Percentiles rank a stretch among this genome's conserved stretches.
Evolutionary conservation across 2,888 invertebrate genomes (phyloP).

Genomic region (Diaprepes abbreviatus): DNA sequence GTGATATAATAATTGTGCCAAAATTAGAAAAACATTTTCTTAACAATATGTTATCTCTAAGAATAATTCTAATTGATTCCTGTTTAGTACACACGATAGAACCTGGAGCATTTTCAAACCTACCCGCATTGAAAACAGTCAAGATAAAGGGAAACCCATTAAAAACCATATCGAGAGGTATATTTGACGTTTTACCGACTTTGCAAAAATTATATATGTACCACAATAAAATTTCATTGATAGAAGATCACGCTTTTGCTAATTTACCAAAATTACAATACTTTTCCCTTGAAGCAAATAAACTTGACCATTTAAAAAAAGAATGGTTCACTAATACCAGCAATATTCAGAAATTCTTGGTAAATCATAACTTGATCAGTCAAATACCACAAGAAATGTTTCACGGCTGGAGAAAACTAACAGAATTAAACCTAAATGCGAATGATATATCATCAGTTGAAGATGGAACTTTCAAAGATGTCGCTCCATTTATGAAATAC

Average conservation of each 20-base stretch:
- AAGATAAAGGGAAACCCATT: not conserved
- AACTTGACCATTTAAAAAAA: not conserved
- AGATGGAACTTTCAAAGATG: conserved; percentile 1
- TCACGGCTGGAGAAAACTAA: conserved; percentile 7
- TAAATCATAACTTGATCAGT: not conserved
- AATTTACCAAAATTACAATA: conserved; percentile 16
- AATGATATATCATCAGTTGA: conserved; percentile 1
- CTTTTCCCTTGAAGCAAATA: conserved; percentile 3
- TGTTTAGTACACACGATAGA: not conserved
- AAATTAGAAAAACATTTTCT: conserved; percentile 5
- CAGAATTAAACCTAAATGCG: not conserved
- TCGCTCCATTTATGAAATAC: not conserved
- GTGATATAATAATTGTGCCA: not conserved
- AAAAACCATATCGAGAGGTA: not conserved
- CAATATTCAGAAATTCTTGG: conserved; percentile 4
- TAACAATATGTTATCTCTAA: not conserved
- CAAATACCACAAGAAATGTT: conserved; percentile 8
- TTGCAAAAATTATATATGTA: not conserved
- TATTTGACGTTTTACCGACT: conserved; percentile 2
- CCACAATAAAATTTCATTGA: conserved; percentile 2
- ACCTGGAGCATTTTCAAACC: conserved; percentile 1
- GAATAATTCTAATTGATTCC: not conserved
- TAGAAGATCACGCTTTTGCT: conserved; percentile 11
- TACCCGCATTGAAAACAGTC: not conserved
- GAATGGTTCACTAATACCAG: conserved; percentile 17